Evolutionary conservation across 1,140 invertebrate species (phyloP).

Genomic region (Steinernema feltiae): DNA sequence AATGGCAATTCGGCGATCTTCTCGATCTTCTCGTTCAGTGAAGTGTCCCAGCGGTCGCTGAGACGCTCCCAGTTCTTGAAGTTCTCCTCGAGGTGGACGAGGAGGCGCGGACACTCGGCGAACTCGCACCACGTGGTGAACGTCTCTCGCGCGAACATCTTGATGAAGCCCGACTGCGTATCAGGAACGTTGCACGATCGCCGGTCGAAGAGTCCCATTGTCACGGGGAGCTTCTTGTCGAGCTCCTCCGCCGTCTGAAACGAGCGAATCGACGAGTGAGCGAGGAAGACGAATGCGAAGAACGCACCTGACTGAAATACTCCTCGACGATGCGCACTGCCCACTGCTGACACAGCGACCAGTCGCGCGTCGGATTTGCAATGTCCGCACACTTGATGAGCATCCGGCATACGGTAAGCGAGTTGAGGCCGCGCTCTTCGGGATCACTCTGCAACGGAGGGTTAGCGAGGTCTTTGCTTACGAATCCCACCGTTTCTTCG

Average conservation of each 20-base stretch:
- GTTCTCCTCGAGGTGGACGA: conserved; percentile 40
- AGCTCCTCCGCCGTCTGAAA: conserved; percentile 52
- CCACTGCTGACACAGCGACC: conserved; percentile 55
- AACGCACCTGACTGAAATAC: conserved; percentile 56
- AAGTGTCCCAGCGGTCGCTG: background rate
- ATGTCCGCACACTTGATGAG: conserved; percentile 58
- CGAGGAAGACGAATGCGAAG: background rate
- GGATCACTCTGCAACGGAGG: background rate
- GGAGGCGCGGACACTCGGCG: conserved; percentile 48
- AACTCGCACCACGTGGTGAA: conserved; percentile 55
- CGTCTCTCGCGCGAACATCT: conserved; percentile 57
- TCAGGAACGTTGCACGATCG: conserved; percentile 55
- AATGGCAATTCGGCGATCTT: background rate
- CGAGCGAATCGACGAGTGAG: background rate
- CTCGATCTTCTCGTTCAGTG: background rate
- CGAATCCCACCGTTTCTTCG: conserved; percentile 8
- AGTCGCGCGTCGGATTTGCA: conserved; percentile 52
- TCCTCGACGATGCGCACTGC: conserved; percentile 55
- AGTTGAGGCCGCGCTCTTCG: conserved; percentile 52
- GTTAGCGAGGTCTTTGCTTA: background rate
- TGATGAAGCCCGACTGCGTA: conserved; percentile 43
- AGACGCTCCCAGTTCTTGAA: conserved; percentile 7
- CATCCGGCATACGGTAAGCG: conserved; percentile 55
- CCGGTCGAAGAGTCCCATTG: conserved; percentile 57
- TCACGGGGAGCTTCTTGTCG: conserved; percentile 53